Percentiles rank a stretch among this genome's conserved stretches.
Conservation (phyloP, 2,888 invertebrate species). For the Drosophila greeni region DNA sequence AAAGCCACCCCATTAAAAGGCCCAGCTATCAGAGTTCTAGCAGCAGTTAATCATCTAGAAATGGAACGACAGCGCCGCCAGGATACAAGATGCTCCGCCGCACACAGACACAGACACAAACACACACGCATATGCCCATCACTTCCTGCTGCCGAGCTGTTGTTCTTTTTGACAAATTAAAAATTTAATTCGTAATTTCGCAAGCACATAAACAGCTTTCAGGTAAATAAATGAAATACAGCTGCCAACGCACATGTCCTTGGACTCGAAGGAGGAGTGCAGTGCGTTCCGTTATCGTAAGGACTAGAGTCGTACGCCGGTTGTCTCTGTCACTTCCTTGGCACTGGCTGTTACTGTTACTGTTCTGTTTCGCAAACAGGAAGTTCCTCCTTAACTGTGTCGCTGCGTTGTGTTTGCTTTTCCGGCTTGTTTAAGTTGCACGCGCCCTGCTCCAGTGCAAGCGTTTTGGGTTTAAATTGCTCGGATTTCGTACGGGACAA, state of each 20-base stretch:
- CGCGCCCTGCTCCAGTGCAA: conserved; percentile 58
- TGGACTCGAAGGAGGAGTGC: conserved; percentile 22
- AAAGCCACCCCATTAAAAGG: conserved; percentile 5
- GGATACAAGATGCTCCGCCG: conserved; percentile 31
- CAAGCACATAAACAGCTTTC: conserved; percentile 70
- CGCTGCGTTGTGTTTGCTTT: conserved; percentile 68
- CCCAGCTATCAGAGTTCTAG: conserved; percentile 22
- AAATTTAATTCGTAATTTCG: conserved; percentile 74
- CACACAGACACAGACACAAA: conserved; percentile 3
- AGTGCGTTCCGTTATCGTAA: conserved; percentile 18
- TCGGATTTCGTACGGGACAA: conserved; percentile 52
- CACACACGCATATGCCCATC: conserved; percentile 14
- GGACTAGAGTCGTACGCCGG: conserved; percentile 14
- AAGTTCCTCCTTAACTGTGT: conserved; percentile 73
- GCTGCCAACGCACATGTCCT: conserved; percentile 48
- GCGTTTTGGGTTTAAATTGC: conserved; percentile 70
- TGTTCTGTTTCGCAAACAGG: conserved; percentile 52
- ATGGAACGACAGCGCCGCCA: conserved; percentile 53
- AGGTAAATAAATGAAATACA: conserved; percentile 74
- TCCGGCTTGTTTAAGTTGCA: conserved; percentile 73
- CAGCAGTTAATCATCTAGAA: conserved; percentile 66
- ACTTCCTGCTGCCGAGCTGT: conserved; percentile 44
- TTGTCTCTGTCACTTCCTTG: conserved; percentile 48
- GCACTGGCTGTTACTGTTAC: conserved; percentile 11
- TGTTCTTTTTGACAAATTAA: conserved; percentile 60